Conservation (phyloP, 2,888 invertebrate species). For the Germaria angustata region DNA sequence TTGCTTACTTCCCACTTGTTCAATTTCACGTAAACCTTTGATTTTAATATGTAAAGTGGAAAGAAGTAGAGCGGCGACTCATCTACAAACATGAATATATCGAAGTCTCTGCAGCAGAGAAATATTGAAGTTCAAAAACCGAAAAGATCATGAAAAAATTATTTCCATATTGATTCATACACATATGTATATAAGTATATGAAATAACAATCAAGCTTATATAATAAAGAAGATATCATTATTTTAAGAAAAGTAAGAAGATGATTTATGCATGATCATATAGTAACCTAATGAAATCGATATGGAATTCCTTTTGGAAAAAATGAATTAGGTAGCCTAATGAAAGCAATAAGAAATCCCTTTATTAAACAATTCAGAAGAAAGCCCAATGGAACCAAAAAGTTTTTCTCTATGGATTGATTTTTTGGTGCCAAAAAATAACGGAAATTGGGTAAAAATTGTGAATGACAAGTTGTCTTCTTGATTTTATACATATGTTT, state of each 20-base stretch:
- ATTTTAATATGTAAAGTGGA: too few species aligned
- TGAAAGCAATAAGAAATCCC: not conserved
- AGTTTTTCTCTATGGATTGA: too few species aligned
- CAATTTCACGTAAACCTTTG: too few species aligned
- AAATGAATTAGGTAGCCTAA: not conserved
- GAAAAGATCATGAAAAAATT: not conserved
- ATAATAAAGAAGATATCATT: not conserved
- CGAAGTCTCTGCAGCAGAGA: not conserved
- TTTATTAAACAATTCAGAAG: not conserved
- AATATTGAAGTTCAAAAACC: not conserved
- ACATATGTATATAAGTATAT: too few species aligned
- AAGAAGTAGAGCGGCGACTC: too few species aligned
- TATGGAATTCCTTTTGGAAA: too few species aligned
- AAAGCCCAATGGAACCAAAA: too few species aligned
- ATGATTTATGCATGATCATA: not conserved
- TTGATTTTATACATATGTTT: not conserved
- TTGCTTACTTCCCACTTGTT: too few species aligned
- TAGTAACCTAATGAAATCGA: too few species aligned
- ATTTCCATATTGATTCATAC: not conserved
- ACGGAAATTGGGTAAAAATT: conserved; percentile 1
- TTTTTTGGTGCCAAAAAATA: too few species aligned
- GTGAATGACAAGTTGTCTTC: conserved; percentile 9
- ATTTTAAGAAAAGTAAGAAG: not conserved
- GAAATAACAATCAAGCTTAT: too few species aligned
- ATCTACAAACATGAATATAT: not conserved